Conservation (phyloP, 2,888 invertebrate genomes). For the Eretmocerus hayati region DNA sequence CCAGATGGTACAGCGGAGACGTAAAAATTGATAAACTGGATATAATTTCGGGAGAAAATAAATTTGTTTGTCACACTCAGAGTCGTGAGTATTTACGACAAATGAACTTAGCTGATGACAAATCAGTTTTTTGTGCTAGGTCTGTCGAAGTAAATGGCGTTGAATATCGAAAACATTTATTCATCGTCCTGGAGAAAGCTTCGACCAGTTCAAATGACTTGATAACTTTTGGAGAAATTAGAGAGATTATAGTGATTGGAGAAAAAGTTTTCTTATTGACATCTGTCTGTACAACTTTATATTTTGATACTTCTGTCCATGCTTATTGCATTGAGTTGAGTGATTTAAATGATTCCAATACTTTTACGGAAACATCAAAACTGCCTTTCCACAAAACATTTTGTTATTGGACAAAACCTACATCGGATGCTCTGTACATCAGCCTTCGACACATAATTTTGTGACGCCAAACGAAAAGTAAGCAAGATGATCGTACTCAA, state of each 20-base stretch:
- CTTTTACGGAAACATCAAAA: slow-evolving; percentile 9
- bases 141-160: background rate
- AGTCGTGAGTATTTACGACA: background rate
- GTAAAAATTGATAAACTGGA: background rate
- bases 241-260: slow-evolving; percentile 19
- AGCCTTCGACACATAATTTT: slow-evolving; percentile 23
- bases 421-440: slow-evolving; percentile 16
- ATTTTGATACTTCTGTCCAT: slow-evolving; percentile 17
- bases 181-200: background rate
- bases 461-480: slow-evolving; percentile 4
- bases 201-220: background rate
- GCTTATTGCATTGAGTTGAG: slow-evolving; percentile 16
- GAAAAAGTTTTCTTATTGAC: slow-evolving; percentile 10
- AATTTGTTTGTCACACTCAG: background rate
- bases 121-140: background rate
- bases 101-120: background rate
- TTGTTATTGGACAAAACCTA: slow-evolving; percentile 18
- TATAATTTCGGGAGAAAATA: background rate
- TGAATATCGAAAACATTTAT: background rate
- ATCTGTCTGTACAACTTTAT: slow-evolving; percentile 14
- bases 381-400: slow-evolving; percentile 21
- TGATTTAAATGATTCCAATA: slow-evolving; percentile 3
- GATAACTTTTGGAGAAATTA: slow-evolving; percentile 12
- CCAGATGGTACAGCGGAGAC: background rate
- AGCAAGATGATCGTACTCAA: no score